Percentiles rank a stretch among this genome's conserved stretches.
These are phyloP conservation scores for Phymatocera aterrima DNA, from an alignment of 2,888 invertebrate genomes.

Conservation along the genomic window DNA sequence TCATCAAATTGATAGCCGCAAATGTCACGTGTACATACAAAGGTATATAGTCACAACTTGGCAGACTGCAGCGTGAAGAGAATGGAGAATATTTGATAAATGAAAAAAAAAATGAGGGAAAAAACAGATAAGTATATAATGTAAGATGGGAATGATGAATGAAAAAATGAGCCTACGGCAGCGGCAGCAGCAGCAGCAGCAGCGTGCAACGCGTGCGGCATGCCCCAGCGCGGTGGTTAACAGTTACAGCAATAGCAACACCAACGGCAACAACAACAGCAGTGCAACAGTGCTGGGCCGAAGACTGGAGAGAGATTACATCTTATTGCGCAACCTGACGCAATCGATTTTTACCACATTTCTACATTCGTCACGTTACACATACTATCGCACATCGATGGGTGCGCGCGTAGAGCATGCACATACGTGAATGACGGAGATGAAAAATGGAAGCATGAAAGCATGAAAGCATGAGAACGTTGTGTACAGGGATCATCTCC, in stretches of 20 bases:
- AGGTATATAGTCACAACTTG: too few species aligned
- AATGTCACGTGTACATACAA: too few species aligned
- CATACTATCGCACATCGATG: neutral
- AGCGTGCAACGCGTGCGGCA: too few species aligned
- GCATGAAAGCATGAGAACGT: too few species aligned
- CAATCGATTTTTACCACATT: constrained; percentile 57
- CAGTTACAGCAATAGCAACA: neutral
- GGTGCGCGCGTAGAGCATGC: neutral
- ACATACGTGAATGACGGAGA: too few species aligned
- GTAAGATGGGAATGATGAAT: neutral
- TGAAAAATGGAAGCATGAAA: too few species aligned
- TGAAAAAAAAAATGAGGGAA: too few species aligned
- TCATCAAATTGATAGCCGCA: too few species aligned
- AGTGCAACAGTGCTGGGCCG: too few species aligned
- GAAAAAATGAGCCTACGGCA: neutral
- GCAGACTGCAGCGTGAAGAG: too few species aligned
- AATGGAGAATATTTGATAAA: too few species aligned
- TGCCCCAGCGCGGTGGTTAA: neutral
- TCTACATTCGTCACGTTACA: constrained; percentile 8
- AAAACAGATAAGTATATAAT: neutral
- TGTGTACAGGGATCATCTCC: too few species aligned
- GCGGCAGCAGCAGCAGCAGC: neutral
- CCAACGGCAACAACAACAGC: neutral
- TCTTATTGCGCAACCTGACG: constrained; percentile 61
- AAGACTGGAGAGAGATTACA: constrained; percentile 54